A percentile compares a stretch with the other conserved stretches of the same genome.
These are phyloP conservation scores for Galerucella nymphaeae DNA, from an alignment of 2,888 invertebrate species.

Conservation along the genomic window DNA sequence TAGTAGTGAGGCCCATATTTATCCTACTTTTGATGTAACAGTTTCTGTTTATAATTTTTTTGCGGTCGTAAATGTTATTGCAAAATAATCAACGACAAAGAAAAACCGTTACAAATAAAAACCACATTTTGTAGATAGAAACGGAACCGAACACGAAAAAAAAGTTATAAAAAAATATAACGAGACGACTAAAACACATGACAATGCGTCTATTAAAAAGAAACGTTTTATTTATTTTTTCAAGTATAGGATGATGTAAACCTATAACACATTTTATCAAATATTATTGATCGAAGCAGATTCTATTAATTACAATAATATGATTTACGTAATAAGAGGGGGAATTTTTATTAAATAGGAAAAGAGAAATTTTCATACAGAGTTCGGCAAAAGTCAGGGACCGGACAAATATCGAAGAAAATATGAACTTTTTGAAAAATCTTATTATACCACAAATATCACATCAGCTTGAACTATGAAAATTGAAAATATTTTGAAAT, in stretches of 20 bases:
- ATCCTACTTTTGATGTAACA: too few species aligned
- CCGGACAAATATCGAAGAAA: too few species aligned
- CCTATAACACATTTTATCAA: background rate
- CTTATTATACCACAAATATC: too few species aligned
- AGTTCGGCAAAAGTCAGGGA: too few species aligned
- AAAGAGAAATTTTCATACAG: too few species aligned
- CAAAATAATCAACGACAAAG: background rate
- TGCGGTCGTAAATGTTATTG: background rate
- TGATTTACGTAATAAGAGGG: too few species aligned
- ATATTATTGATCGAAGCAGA: background rate
- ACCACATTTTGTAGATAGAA: constrained; percentile 2
- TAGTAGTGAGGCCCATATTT: too few species aligned
- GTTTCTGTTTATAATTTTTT: background rate
- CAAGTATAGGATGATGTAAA: background rate
- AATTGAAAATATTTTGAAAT: too few species aligned
- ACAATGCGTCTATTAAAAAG: background rate
- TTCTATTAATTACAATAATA: background rate
- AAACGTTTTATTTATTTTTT: background rate
- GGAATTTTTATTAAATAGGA: too few species aligned
- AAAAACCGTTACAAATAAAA: background rate
- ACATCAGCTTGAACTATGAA: too few species aligned
- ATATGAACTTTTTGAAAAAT: too few species aligned
- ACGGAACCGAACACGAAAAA: background rate
- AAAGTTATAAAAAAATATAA: background rate
- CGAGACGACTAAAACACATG: background rate